Conservation (phyloP, 2,797 vertebrate genomes). For the Centropyge bicolor region DNA sequence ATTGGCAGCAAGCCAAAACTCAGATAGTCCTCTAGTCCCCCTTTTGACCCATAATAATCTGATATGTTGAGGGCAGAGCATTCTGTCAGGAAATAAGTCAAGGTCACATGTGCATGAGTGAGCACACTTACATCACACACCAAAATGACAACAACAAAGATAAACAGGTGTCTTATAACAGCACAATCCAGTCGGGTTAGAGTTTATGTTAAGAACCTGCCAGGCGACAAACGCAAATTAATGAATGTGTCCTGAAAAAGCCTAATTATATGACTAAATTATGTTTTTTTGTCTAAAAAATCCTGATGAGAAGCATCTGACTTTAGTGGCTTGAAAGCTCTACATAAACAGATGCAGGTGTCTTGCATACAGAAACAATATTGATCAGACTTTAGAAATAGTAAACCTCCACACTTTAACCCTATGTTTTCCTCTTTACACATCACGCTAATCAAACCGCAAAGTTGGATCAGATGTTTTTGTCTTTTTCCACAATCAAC, state of each 20-base stretch:
- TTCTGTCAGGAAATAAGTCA: conserved; percentile 34
- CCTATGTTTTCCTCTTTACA: not conserved
- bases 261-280: not conserved
- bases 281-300: conserved; percentile 6
- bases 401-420: conserved; percentile 14
- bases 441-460: conserved; percentile 29
- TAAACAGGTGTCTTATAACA: conserved; percentile 48
- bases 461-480: conserved; percentile 27
- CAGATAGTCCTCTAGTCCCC: conserved; percentile 1
- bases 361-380: conserved; percentile 2
- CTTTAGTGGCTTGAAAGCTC: not conserved
- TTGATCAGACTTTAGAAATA: conserved; percentile 30
- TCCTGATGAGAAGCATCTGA: not conserved
- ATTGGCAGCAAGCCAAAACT: conserved; percentile 1
- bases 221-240: not conserved
- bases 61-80: conserved; percentile 11
- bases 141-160: conserved; percentile 26
- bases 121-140: conserved; percentile 28
- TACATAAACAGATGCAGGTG: not conserved
- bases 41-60: conserved; percentile 32
- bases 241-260: not conserved
- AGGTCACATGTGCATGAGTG: conserved; percentile 11
- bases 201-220: conserved; percentile 18
- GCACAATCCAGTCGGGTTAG: conserved; percentile 4
- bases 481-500: conserved; percentile 76